Evolutionary conservation across 2,888 invertebrate species (phyloP).

Genomic region (Melanophora roralis): DNA sequence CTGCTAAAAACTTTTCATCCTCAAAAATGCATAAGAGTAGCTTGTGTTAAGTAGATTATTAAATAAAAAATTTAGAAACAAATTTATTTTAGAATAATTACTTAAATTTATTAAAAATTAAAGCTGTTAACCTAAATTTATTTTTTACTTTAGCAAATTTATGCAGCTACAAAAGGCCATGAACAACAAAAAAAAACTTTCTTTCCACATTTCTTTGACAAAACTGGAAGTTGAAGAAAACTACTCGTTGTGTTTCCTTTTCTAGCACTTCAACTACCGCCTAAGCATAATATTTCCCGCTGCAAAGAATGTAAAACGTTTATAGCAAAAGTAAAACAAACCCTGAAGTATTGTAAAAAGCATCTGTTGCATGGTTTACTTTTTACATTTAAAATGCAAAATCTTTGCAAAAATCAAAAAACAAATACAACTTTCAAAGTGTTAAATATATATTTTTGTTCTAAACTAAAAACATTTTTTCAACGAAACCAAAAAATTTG

Average conservation of each 20-base stretch:
- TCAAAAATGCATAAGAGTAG: too few relatives aligned
- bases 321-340: background rate
- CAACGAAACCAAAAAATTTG: background rate
- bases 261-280: background rate
- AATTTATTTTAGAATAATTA: too few relatives aligned
- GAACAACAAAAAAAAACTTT: background rate
- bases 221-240: constrained; percentile 7
- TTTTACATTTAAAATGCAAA: constrained; percentile 33
- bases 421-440: constrained; percentile 5
- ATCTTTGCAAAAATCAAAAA: background rate
- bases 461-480: constrained; percentile 30
- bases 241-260: constrained; percentile 51
- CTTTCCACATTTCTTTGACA: constrained; percentile 46
- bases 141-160: constrained; percentile 6
- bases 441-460: background rate
- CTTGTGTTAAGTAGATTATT: too few relatives aligned
- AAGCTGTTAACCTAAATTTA: constrained; percentile 42
- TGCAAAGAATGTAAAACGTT: background rate
- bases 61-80: too few relatives aligned
- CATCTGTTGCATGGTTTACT: constrained; percentile 55
- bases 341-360: constrained; percentile 34
- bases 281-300: background rate
- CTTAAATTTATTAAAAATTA: too few relatives aligned
- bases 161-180: background rate
- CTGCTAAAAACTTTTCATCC: too few relatives aligned